phyloP scores from a whole-genome alignment of 2,888 invertebrate species.

The Folsomia manolachei region DNA sequence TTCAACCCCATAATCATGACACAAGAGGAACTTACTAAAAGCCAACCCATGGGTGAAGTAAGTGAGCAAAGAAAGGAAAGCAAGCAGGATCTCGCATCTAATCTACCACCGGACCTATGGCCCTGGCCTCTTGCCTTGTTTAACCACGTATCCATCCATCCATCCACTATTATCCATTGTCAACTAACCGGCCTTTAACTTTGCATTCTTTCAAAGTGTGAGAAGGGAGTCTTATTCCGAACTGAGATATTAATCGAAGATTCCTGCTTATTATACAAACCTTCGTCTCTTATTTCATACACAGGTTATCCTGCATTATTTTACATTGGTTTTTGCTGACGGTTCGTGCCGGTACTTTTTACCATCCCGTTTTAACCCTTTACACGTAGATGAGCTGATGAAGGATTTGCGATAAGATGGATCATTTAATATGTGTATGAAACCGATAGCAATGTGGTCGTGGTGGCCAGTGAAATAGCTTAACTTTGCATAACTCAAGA shows the following conservation, averaged over 20 bases:
- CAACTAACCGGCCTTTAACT: neutral
- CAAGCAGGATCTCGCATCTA: too few species aligned
- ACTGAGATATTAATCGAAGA: neutral
- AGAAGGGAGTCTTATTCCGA: neutral
- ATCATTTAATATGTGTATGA: neutral
- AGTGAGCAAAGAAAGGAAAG: neutral
- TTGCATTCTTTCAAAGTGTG: neutral
- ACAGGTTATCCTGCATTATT: too few species aligned
- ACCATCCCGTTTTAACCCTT: too few species aligned
- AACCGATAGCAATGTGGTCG: neutral
- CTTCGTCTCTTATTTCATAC: neutral
- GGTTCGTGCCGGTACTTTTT: too few species aligned
- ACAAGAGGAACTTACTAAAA: too few species aligned
- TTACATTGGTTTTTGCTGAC: too few species aligned
- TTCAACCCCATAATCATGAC: neutral
- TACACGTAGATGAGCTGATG: too few species aligned
- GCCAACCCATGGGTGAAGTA: too few species aligned
- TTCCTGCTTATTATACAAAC: neutral
- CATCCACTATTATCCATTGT: neutral
- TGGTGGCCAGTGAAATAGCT: neutral
- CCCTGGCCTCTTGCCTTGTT: too few species aligned
- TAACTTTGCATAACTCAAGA: too few species aligned
- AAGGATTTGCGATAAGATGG: conserved; percentile 24
- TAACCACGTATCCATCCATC: neutral
- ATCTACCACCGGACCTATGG: too few species aligned